Evolutionary conservation across 2,797 vertebrate species (phyloP), one percentile per base, ranked within the genome.

Genomic region (Cirrhinus molitorella): DNA sequence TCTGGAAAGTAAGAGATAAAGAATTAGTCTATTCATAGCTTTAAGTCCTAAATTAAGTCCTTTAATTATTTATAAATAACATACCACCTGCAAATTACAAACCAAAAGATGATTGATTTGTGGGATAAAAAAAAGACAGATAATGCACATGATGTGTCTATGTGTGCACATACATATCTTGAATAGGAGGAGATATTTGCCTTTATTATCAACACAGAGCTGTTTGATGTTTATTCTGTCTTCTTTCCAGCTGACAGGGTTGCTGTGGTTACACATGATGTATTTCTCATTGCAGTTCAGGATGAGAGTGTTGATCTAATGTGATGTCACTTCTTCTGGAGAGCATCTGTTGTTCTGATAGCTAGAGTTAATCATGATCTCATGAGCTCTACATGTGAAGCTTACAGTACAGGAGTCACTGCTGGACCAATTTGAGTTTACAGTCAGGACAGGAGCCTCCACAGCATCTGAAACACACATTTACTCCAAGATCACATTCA

Each of bases 241-340:
- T 0, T n/a, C 0, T 25, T 11, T 17, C 88, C 68, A 81, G 86
- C 87, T 91, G 53, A 90, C 87, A 2, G 53, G 1, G 87, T 92
- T 92, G 85, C 89, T 92, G 14, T 92, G 87, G 86, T 89, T 88
- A 87, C 92, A 93, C 53, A 78, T 57, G 63, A 92, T 82, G 3
- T 0, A 1, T 16, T 8, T 3, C 4, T 84, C 13, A 0, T 11
- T 17, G 3, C 83, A 3, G 37, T 28, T 5, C 23, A 91, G 2
- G 5, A 3, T 16, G 1, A 92, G 3, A 28, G 0, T 16, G 45
- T 49, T 5, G 1, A 4, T 31, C 31, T 31, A 0, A 40, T 40
- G 12, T 12, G 37, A 78, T 37, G 16, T 37, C 47, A 12, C 65
- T 28, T 45, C 21, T 37, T 81, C 34, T 17, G 1, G 21, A 66